Conservation (phyloP, 1,140 invertebrate genomes). For the Agraylea sexmaculata region DNA sequence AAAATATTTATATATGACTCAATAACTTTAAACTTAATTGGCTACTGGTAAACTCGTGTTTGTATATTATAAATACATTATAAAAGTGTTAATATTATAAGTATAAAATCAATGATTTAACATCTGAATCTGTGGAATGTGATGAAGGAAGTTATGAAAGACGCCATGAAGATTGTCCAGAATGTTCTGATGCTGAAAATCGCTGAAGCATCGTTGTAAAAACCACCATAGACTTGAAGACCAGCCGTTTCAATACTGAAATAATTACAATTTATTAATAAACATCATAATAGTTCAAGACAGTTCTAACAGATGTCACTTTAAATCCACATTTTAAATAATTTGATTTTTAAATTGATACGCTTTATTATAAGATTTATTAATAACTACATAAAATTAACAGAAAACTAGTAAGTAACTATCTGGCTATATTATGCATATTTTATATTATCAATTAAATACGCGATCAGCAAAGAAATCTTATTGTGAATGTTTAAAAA, state of each 20-base stretch:
- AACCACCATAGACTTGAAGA: slow-evolving; percentile 68
- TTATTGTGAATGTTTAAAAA: not conserved
- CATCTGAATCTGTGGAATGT: slow-evolving; percentile 21
- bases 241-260: slow-evolving; percentile 70
- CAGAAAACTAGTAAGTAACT: no score
- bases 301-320: not conserved
- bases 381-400: no score
- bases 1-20: no score
- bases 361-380: no score
- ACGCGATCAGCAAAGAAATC: not conserved
- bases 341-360: not conserved
- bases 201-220: slow-evolving; percentile 47
- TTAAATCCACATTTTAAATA: not conserved
- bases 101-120: no score
- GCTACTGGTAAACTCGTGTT: no score
- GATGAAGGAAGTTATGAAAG: slow-evolving; percentile 24
- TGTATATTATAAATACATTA: no score
- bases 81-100: no score
- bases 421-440: no score
- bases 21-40: no score
- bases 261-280: slow-evolving; percentile 13
- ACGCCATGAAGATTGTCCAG: slow-evolving; percentile 29
- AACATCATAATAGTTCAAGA: not conserved
- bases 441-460: not conserved
- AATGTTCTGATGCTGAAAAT: slow-evolving; percentile 28